Percentiles rank a stretch among this genome's conserved stretches.
These are phyloP conservation scores for Cinclus cinclus DNA, from an alignment of 2,113 vertebrate species.

Conservation along the genomic window DNA sequence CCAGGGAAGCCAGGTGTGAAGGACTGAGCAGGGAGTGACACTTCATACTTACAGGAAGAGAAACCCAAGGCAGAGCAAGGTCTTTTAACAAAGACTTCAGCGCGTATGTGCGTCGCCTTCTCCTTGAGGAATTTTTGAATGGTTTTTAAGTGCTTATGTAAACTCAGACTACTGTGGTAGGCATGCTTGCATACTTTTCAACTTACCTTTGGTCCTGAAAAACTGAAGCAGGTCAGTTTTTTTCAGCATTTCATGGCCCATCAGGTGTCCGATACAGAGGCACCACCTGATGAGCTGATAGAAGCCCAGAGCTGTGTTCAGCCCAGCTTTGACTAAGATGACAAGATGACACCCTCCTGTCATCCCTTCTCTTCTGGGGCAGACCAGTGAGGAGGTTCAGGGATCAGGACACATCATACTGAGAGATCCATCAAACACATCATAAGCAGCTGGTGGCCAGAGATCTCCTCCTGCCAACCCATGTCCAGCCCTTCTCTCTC, in stretches of 20 bases:
- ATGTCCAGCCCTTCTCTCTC: not conserved
- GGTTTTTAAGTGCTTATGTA: not conserved
- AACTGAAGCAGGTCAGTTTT: not conserved
- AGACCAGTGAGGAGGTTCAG: not conserved
- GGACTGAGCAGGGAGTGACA: not conserved
- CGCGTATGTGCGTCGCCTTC: not conserved
- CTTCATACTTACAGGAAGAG: not conserved
- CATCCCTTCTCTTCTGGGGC: not conserved
- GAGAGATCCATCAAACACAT: not conserved
- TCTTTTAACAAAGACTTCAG: not conserved
- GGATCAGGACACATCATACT: not conserved
- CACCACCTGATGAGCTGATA: not conserved
- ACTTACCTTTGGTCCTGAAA: not conserved
- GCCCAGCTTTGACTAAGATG: not conserved
- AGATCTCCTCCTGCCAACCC: not conserved
- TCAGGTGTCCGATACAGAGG: not conserved
- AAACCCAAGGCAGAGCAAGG: not conserved
- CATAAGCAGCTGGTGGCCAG: not conserved
- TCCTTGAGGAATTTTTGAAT: not conserved
- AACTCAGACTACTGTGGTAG: not conserved
- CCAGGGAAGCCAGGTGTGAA: not conserved
- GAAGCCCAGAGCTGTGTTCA: not conserved
- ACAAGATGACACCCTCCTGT: not conserved
- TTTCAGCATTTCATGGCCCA: not conserved
- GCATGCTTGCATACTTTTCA: not conserved